These are phyloP conservation scores for Drosophila longiperda DNA, from an alignment of 2,888 invertebrate species.

Conservation along the genomic window DNA sequence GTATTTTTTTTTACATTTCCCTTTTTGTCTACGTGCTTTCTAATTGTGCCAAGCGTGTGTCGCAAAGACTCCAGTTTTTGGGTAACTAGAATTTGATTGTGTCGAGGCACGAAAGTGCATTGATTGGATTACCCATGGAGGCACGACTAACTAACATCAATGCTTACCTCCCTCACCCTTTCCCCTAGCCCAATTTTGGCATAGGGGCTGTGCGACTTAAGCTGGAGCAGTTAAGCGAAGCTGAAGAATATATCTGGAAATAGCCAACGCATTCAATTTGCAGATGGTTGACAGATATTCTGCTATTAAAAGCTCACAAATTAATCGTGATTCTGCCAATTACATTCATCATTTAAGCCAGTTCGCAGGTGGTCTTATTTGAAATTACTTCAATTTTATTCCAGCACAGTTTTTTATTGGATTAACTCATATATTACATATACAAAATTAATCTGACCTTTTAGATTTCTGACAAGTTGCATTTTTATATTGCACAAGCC, in stretches of 20 bases:
- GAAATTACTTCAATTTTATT: not conserved
- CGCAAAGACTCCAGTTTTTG: conserved; percentile 52
- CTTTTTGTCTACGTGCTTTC: conserved; percentile 48
- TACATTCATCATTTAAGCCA: conserved; percentile 21
- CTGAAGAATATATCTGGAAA: conserved; percentile 9
- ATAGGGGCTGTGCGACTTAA: conserved; percentile 23
- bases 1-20: conserved; percentile 24
- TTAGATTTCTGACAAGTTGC: not conserved
- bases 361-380: conserved; percentile 1
- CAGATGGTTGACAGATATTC: conserved; percentile 9
- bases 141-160: conserved; percentile 20
- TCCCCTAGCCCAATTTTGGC: conserved; percentile 26
- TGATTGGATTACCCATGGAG: conserved; percentile 66
- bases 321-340: conserved; percentile 40
- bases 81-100: conserved; percentile 78
- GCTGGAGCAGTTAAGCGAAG: conserved; percentile 12
- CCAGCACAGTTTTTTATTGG: not conserved
- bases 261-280: conserved; percentile 21
- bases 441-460: not conserved
- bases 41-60: conserved; percentile 54
- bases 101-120: conserved; percentile 66
- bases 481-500: not conserved
- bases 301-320: conserved; percentile 28
- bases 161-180: not conserved
- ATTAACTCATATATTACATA: not conserved